Evolutionary conservation across 2,113 vertebrate species (phyloP), one percentile per base, ranked within the genome.

Genomic region (Panurus biarmicus): DNA sequence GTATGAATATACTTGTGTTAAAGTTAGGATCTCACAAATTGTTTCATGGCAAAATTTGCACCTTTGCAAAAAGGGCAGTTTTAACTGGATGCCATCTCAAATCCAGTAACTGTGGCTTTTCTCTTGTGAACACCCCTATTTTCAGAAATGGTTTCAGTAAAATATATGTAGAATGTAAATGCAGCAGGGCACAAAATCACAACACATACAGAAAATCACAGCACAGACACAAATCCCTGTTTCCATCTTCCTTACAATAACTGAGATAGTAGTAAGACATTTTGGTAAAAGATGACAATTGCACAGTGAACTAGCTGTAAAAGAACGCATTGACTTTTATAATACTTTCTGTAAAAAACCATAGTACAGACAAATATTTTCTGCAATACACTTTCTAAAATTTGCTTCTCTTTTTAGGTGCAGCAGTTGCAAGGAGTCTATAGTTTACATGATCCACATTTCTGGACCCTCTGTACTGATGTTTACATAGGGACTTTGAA

Each of bases 381-480:
- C 53, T 70, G 74, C 72, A 82, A 77, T 51, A 6, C 2, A 1
- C 47, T 69, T 86, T 69, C 64, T 24, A 4, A 36, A 82, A 40
- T n/a, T 29, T 87, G 13, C 3, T 33, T 96, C 33, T 96, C 26
- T 94, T 95, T 98, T 95, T 96, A 99, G 99, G 99, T 99, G 94
- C 99, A 99, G 95, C 99, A 99, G 94, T 97, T 99, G 83, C 99
- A 99, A 97, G 99, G 99, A 45, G 99, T 99, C 35, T 99, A 99
- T 95, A 99, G 98, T 96, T 96, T 99, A 67, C 98, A 99, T 61
- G 99, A 99, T n/a, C 99, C 99, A 21, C 99, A 99, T 71, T 99
- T 99, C 97, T 99, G 99, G 99, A 99, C 99, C 8, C 97, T 99
- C 53, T 99, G 99, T 94, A 99, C 98, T 6, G 99, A 99, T 51